Percentiles rank a stretch among this genome's conserved stretches.
phyloP scores from a whole-genome alignment of 2,113 vertebrate genomes.

The Toxotes jaculatrix region DNA sequence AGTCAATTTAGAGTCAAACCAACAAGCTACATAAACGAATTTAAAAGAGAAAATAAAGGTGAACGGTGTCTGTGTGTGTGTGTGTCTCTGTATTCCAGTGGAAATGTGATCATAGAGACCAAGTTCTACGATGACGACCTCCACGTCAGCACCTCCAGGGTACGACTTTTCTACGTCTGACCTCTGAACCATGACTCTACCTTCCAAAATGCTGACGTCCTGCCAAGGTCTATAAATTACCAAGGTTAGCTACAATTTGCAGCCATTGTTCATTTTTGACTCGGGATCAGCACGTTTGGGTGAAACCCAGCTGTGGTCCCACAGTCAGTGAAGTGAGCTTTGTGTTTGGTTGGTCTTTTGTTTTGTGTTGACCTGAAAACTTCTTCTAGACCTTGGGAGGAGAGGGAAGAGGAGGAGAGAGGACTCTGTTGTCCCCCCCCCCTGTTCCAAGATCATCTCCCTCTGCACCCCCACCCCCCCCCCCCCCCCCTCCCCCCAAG shows the following conservation, averaged over 20 bases:
- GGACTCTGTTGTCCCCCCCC: conserved; percentile 10
- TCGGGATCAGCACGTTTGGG: conserved; percentile 36
- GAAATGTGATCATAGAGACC: conserved; percentile 99
- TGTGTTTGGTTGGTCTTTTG: conserved; percentile 52
- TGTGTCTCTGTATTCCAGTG: conserved; percentile 82
- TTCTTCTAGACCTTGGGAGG: conserved; percentile 60
- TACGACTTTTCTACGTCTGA: conserved; percentile 99
- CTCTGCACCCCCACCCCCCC: background rate
- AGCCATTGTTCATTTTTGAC: conserved; percentile 41
- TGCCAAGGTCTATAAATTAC: conserved; percentile 62
- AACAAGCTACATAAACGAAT: background rate
- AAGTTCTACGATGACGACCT: conserved; percentile 99
- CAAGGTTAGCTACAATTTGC: conserved; percentile 48
- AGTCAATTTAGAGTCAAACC: too few species aligned
- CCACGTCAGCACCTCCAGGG: conserved; percentile 98
- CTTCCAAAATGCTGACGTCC: conserved; percentile 60
- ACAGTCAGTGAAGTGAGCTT: conserved; percentile 47
- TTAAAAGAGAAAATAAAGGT: background rate
- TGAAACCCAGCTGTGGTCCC: conserved; percentile 31
- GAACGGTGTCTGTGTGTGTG: background rate
- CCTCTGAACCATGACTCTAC: conserved; percentile 42
- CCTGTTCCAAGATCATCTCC: conserved; percentile 39
- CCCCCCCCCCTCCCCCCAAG: conserved; percentile 15
- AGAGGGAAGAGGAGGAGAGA: conserved; percentile 33
- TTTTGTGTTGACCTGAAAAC: conserved; percentile 62